These are phyloP conservation scores for Patella depressa DNA, from an alignment of 2,888 invertebrate genomes.

Conservation along the genomic window DNA sequence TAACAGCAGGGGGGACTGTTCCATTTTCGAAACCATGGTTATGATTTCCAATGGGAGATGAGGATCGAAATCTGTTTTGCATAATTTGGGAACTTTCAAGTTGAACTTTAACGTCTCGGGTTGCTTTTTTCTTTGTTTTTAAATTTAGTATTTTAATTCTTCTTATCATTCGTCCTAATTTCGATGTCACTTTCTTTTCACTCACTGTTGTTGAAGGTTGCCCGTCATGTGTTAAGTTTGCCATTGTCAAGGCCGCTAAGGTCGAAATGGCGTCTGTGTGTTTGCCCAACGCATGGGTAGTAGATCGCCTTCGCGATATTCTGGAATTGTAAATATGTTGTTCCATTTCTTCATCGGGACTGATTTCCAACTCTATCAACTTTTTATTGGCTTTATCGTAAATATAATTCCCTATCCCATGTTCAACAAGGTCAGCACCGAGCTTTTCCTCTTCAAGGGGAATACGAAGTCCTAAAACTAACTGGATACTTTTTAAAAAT, in stretches of 20 bases:
- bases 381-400: constrained; percentile 44
- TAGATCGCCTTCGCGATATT: neutral
- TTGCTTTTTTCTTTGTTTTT: too few relatives aligned
- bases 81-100: too few relatives aligned
- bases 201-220: too few relatives aligned
- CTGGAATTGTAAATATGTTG: neutral
- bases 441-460: constrained; percentile 87
- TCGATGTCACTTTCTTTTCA: too few relatives aligned
- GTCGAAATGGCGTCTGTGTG: constrained; percentile 8
- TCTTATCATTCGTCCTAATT: too few relatives aligned
- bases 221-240: neutral
- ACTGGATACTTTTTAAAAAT: constrained; percentile 74
- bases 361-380: constrained; percentile 26
- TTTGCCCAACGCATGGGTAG: constrained; percentile 11
- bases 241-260: neutral
- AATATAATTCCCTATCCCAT: constrained; percentile 69
- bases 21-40: too few relatives aligned
- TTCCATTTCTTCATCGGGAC: constrained; percentile 16
- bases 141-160: too few relatives aligned
- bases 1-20: too few relatives aligned
- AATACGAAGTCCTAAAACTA: constrained; percentile 79
- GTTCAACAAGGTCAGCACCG: constrained; percentile 91
- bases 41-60: too few relatives aligned
- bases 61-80: too few relatives aligned
- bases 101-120: too few relatives aligned